phyloP scores from a whole-genome alignment of 2,113 vertebrate genomes.

The Oreotragus oreotragus region DNA sequence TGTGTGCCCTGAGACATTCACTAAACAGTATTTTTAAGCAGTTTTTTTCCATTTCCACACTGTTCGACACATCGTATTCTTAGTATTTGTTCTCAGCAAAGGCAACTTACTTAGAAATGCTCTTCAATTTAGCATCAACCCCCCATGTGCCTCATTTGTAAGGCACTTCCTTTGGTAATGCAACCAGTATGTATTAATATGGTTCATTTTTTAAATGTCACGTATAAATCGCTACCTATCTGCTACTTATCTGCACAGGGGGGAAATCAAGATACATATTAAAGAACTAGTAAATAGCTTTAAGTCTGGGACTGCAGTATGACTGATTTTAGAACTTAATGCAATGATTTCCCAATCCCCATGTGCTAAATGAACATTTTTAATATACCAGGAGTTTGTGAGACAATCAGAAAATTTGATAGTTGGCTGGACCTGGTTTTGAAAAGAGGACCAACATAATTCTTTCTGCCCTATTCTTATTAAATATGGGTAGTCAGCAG shows the following conservation, averaged over 20 bases:
- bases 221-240: neutral
- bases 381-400: neutral
- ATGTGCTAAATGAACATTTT: neutral
- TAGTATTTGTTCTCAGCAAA: slow-evolving; percentile 21
- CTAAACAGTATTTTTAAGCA: neutral
- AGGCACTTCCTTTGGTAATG: neutral
- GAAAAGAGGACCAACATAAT: neutral
- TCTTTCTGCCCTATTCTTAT: neutral
- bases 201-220: neutral
- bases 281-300: neutral
- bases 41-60: neutral
- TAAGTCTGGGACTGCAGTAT: neutral
- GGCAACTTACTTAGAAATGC: neutral
- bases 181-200: neutral
- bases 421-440: neutral
- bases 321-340: neutral
- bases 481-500: neutral
- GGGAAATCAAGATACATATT: neutral
- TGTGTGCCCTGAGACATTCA: neutral
- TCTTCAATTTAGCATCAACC: neutral
- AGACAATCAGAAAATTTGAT: neutral
- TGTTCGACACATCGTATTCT: neutral
- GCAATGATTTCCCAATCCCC: neutral
- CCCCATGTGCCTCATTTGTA: neutral
- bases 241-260: neutral